These are phyloP conservation scores for Hofmannophila pseudospretella DNA, from an alignment of 2,888 invertebrate species.

Conservation along the genomic window DNA sequence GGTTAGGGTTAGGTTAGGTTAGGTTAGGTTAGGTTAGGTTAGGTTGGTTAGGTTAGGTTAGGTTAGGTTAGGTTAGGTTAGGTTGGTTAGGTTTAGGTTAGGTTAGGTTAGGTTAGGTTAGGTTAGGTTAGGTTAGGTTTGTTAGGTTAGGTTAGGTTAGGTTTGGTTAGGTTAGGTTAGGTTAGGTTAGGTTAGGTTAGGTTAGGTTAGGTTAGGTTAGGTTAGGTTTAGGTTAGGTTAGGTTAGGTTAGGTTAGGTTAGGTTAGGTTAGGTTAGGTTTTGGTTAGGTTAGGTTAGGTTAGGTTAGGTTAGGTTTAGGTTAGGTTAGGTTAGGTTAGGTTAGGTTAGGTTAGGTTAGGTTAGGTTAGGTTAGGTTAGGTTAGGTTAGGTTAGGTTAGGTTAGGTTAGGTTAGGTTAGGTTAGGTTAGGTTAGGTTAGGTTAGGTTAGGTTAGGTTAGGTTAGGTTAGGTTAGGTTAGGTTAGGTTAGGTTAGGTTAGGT, in stretches of 20 bases:
- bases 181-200: neutral
- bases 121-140: no score
- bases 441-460: slow-evolving; percentile 23
- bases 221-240: no score
- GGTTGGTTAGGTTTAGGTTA: no score
- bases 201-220: slow-evolving; percentile 4
- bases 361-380: slow-evolving; percentile 20
- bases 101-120: no score
- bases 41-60: no score
- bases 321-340: slow-evolving; percentile 17
- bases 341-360: slow-evolving; percentile 17
- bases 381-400: slow-evolving; percentile 25
- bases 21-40: no score
- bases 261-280: slow-evolving; percentile 14
- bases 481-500: slow-evolving; percentile 12
- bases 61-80: no score
- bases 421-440: slow-evolving; percentile 20
- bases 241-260: slow-evolving; percentile 8
- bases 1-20: slow-evolving; percentile 5
- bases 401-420: slow-evolving; percentile 25
- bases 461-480: slow-evolving; percentile 19
- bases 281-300: slow-evolving; percentile 11
- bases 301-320: no score
- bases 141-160: no score
- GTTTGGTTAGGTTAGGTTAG: neutral